These are phyloP conservation scores for Heterodera schachtii DNA, from an alignment of 1,140 invertebrate species.

Conservation along the genomic window DNA sequence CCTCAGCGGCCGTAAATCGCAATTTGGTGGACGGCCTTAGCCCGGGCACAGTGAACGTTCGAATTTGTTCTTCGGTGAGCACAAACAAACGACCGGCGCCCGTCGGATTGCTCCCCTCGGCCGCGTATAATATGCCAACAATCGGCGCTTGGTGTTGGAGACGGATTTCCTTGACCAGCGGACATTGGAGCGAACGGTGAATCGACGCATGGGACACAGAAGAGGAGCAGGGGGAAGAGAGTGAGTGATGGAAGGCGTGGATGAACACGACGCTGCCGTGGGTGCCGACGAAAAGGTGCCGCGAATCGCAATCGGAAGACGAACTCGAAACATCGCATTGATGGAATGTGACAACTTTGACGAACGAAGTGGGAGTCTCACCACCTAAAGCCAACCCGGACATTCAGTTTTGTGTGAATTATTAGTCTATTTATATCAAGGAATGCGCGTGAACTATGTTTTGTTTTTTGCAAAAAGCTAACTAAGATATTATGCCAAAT, in stretches of 20 bases:
- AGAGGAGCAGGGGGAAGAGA: slow-evolving; percentile 4
- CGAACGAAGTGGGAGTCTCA: slow-evolving; percentile 36
- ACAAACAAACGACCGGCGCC: slow-evolving; percentile 32
- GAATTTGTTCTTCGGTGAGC: slow-evolving; percentile 51
- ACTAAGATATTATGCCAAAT: too few relatives aligned
- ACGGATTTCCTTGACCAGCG: slow-evolving; percentile 44
- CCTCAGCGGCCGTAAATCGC: slow-evolving; percentile 45
- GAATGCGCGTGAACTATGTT: too few relatives aligned
- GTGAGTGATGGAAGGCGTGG: slow-evolving; percentile 26
- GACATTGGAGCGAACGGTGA: slow-evolving; percentile 30
- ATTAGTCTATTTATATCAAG: too few relatives aligned
- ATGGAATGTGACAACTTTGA: slow-evolving; percentile 32
- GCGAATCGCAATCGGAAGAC: not conserved
- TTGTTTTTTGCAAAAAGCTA: too few relatives aligned
- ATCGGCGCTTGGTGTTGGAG: slow-evolving; percentile 48
- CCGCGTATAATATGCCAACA: slow-evolving; percentile 31
- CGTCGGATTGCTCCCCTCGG: not conserved
- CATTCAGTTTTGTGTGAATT: too few relatives aligned
- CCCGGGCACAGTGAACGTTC: slow-evolving; percentile 45
- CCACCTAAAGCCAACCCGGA: slow-evolving; percentile 27
- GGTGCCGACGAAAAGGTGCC: slow-evolving; percentile 47
- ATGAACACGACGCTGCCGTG: slow-evolving; percentile 43
- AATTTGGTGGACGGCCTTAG: slow-evolving; percentile 36
- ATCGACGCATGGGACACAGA: not conserved
- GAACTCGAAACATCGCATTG: slow-evolving; percentile 22